Evolutionary conservation across 2,113 vertebrate genomes (phyloP).

Genomic region (Hippocampus barbouri): DNA sequence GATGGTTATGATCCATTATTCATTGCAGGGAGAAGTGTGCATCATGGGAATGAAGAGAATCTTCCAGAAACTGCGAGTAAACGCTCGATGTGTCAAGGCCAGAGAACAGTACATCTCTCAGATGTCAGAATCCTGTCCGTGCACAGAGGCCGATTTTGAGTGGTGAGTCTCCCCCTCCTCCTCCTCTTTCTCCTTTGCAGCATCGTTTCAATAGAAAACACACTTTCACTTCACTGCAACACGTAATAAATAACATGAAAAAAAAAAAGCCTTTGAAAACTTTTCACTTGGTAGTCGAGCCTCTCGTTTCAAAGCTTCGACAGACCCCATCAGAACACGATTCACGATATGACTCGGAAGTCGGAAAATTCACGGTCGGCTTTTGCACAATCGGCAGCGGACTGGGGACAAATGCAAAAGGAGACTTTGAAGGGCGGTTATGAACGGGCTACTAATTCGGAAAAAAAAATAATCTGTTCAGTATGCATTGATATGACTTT

Average conservation of each 20-base stretch:
- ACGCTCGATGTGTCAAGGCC: constrained; percentile 86
- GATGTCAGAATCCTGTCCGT: constrained; percentile 85
- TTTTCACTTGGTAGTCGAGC: not conserved
- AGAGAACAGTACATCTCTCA: constrained; percentile 81
- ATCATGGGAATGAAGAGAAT: constrained; percentile 92
- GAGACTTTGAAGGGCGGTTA: not conserved
- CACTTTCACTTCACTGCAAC: constrained; percentile 28
- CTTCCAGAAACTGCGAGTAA: constrained; percentile 85
- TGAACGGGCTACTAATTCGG: not conserved
- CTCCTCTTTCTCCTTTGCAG: constrained; percentile 1
- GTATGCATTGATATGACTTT: not conserved
- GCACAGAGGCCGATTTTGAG: constrained; percentile 91
- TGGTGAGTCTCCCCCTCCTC: constrained; percentile 77
- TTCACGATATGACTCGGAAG: too few relatives aligned
- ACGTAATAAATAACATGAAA: not conserved
- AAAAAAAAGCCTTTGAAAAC: not conserved
- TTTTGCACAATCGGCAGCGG: not conserved
- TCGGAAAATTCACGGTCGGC: not conserved
- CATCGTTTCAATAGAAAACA: constrained; percentile 40
- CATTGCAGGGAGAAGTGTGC: constrained; percentile 84
- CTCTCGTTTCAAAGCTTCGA: not conserved
- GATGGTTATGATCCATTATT: constrained; percentile 60
- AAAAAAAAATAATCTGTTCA: not conserved
- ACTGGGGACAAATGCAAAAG: not conserved
- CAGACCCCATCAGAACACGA: too few relatives aligned